Conservation (phyloP, 2,113 vertebrate species). For the Suricata suricatta region DNA sequence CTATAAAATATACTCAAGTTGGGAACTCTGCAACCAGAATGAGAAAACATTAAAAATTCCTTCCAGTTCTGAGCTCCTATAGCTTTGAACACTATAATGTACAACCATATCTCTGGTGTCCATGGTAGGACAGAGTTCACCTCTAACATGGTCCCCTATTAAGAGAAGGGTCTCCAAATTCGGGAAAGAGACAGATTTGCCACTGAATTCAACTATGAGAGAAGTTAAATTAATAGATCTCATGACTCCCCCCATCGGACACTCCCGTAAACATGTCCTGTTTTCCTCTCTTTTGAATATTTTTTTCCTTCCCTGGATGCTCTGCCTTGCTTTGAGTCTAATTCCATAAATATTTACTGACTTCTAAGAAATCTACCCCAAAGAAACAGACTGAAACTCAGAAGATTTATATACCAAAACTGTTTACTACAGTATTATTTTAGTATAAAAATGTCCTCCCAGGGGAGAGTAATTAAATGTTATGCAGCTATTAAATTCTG, state of each 20-base stretch:
- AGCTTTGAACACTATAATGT: not conserved
- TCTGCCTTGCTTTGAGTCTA: not conserved
- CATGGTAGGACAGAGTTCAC: not conserved
- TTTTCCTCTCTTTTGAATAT: not conserved
- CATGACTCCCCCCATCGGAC: not conserved
- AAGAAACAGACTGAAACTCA: conserved; percentile 31
- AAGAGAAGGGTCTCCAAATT: not conserved
- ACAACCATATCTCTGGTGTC: not conserved
- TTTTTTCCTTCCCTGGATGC: not conserved
- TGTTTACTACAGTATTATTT: conserved; percentile 25
- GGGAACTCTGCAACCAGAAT: not conserved
- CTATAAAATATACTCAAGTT: not conserved
- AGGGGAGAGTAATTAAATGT: not conserved
- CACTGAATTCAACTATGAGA: not conserved
- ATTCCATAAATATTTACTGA: conserved; percentile 12
- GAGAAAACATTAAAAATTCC: not conserved
- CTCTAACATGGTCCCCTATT: not conserved
- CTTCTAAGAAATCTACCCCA: conserved; percentile 18
- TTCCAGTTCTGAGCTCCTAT: not conserved
- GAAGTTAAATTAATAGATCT: not conserved
- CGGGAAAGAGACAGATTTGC: not conserved
- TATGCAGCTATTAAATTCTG: not conserved
- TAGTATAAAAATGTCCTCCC: not conserved
- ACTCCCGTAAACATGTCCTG: not conserved
- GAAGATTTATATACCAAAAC: not conserved